These are phyloP conservation scores for Pseudorectes ferrugineus DNA, from an alignment of 2,113 vertebrate genomes.

Conservation along the genomic window DNA sequence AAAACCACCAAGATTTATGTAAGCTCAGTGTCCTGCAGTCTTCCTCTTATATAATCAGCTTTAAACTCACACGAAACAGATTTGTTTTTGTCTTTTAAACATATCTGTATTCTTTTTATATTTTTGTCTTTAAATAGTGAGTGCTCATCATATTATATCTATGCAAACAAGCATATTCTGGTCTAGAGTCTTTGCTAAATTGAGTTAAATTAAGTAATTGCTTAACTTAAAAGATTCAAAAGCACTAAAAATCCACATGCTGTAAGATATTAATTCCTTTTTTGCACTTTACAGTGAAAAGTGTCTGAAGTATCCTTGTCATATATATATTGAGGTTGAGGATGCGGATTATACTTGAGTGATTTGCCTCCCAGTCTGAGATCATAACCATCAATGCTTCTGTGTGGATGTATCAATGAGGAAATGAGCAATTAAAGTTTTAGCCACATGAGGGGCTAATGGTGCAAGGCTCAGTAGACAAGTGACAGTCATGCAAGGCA, in stretches of 20 bases:
- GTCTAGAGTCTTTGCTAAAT: neutral
- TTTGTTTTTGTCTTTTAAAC: neutral
- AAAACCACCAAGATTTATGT: neutral
- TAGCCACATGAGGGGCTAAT: neutral
- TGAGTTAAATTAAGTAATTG: neutral
- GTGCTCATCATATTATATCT: neutral
- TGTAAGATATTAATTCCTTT: neutral
- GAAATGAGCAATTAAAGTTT: neutral
- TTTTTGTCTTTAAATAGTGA: neutral
- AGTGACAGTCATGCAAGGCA: neutral
- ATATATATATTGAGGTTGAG: neutral
- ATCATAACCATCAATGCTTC: neutral
- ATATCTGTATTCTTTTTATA: neutral
- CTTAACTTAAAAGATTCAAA: neutral
- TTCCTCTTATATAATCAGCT: neutral
- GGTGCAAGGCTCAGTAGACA: neutral
- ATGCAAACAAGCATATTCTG: neutral
- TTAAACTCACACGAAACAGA: neutral
- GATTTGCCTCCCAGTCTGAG: neutral
- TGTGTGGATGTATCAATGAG: neutral
- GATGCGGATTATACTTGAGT: accelerated
- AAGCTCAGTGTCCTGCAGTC: neutral
- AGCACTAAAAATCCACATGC: neutral
- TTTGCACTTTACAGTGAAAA: neutral
- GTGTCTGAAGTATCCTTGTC: neutral